These are phyloP conservation scores for Channa striata DNA, from an alignment of 2,797 vertebrate genomes.

Conservation along the genomic window DNA sequence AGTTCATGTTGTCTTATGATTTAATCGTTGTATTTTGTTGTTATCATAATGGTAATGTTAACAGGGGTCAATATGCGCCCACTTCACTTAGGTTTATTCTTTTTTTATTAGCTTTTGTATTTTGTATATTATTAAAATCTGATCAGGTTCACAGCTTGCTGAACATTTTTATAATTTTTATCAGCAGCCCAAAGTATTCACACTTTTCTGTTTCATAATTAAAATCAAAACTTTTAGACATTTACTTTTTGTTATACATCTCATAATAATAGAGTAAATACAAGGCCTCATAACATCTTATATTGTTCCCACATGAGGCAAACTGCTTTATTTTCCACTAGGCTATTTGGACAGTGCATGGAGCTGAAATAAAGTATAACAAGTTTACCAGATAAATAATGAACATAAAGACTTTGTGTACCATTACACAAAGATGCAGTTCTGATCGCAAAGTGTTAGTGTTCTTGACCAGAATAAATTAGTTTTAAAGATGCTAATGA, in stretches of 20 bases:
- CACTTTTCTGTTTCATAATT: not conserved
- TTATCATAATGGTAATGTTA: not conserved
- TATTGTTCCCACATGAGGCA: not conserved
- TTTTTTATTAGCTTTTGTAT: too few species aligned
- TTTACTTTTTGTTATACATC: not conserved
- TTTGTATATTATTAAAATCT: conserved; percentile 2
- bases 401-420: not conserved
- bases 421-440: not conserved
- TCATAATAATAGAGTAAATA: not conserved
- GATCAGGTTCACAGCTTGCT: not conserved
- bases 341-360: not conserved
- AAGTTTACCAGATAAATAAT: not conserved
- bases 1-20: not conserved
- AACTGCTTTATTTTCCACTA: not conserved
- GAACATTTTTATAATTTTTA: not conserved
- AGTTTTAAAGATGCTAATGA: not conserved
- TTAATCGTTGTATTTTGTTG: conserved; percentile 1
- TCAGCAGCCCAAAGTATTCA: not conserved
- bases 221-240: too few species aligned
- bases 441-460: not conserved
- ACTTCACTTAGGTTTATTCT: too few species aligned
- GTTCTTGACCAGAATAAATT: not conserved
- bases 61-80: not conserved
- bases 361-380: not conserved
- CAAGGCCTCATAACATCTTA: not conserved